These are phyloP conservation scores for Plectropomus leopardus DNA, from an alignment of 2,113 vertebrate species.

Conservation along the genomic window DNA sequence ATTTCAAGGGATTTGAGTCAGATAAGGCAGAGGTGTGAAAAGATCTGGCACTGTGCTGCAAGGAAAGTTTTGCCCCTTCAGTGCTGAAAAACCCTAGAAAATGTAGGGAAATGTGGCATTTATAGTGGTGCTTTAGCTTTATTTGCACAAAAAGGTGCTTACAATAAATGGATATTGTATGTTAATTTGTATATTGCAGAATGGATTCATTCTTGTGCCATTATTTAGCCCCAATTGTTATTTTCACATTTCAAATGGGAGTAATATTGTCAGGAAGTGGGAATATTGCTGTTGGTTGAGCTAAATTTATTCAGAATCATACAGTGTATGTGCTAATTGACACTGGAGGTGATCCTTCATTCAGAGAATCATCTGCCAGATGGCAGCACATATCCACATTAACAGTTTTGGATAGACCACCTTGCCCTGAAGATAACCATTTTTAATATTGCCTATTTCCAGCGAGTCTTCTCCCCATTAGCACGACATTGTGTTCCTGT, in stretches of 20 bases:
- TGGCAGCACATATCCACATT: conserved; percentile 15
- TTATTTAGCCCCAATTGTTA: conserved; percentile 15
- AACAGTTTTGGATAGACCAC: conserved; percentile 37
- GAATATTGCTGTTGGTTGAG: neutral
- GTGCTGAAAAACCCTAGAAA: fast-evolving
- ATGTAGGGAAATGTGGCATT: neutral
- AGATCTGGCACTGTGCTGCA: neutral
- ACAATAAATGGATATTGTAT: conserved; percentile 19
- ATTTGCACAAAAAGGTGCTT: neutral
- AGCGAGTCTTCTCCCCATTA: conserved; percentile 49
- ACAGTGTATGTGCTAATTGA: conserved; percentile 30
- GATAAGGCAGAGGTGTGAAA: conserved; percentile 44
- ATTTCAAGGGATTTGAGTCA: conserved; percentile 32
- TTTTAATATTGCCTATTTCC: conserved; percentile 50
- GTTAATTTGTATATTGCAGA: neutral
- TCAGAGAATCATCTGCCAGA: conserved; percentile 41
- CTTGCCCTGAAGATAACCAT: conserved; percentile 49
- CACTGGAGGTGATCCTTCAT: conserved; percentile 51
- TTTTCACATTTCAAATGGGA: conserved; percentile 9
- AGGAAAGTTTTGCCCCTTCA: neutral
- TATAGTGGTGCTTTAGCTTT: neutral
- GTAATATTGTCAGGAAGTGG: neutral
- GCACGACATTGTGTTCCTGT: conserved; percentile 36
- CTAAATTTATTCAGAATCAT: conserved; percentile 6
- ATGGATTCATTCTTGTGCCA: neutral